phyloP scores from a whole-genome alignment of 2,113 vertebrate species.

The Australoheros scitulus region DNA sequence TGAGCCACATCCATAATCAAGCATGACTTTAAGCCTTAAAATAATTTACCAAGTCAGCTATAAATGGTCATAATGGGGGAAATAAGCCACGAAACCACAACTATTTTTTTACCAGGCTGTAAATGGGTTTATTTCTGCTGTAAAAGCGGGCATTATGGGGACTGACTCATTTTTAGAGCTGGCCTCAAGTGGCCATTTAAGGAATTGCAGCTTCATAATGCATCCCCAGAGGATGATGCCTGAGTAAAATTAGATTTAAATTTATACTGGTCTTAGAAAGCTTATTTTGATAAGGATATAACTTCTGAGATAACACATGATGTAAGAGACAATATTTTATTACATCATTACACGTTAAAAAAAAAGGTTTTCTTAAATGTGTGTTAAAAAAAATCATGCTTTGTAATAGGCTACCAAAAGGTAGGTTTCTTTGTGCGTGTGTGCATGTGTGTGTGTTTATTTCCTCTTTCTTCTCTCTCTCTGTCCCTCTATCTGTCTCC shows the following conservation, averaged over 20 bases:
- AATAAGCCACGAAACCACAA: not conserved
- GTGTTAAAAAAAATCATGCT: not conserved
- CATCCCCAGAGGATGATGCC: accelerated
- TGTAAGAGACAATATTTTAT: not conserved
- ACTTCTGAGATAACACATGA: not conserved
- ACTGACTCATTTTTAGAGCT: not conserved
- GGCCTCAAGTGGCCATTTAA: not conserved
- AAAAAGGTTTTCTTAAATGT: not conserved
- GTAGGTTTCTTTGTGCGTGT: constrained; percentile 47
- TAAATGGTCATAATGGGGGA: not conserved
- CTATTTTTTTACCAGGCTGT: not conserved
- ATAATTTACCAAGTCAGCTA: not conserved
- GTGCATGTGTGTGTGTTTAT: constrained; percentile 54
- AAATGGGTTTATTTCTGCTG: not conserved
- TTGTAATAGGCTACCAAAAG: constrained; percentile 1
- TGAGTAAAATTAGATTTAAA: not conserved
- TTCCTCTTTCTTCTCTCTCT: constrained; percentile 72
- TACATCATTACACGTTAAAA: not conserved
- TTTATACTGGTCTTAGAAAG: not conserved
- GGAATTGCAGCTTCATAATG: not conserved
- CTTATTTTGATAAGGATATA: not conserved
- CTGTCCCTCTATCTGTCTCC: constrained; percentile 74
- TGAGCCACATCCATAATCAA: not conserved
- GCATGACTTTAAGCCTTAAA: not conserved
- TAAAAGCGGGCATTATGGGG: not conserved